A percentile compares a stretch with the other conserved stretches of the same genome.
Evolutionary conservation across 2,888 invertebrate species (phyloP).

Genomic region (Hypolimnas misippus): DNA sequence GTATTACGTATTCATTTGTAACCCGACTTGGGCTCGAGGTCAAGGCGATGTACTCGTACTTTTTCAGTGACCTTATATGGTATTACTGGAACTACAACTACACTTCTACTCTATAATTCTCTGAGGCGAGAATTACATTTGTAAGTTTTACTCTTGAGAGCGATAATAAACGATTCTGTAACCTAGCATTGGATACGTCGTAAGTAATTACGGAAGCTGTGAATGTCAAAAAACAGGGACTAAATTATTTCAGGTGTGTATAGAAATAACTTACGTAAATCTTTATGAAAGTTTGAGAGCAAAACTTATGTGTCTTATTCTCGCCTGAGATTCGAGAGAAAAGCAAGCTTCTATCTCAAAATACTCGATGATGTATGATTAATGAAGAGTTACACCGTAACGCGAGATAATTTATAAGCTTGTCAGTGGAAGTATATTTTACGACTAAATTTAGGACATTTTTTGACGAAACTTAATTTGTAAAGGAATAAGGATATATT

Average conservation of each 20-base stretch:
- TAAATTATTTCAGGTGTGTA: background rate
- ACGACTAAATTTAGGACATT: background rate
- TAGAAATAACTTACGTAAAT: too few relatives aligned
- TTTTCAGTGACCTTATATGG: slow-evolving; percentile 19
- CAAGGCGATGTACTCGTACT: slow-evolving; percentile 28
- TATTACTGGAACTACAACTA: background rate
- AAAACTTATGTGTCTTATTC: too few relatives aligned
- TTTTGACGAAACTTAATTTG: background rate
- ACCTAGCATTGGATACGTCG: too few relatives aligned
- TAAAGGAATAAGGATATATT: background rate
- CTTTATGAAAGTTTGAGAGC: too few relatives aligned
- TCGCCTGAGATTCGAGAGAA: too few relatives aligned
- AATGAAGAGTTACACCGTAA: slow-evolving; percentile 6
- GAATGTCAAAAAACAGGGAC: background rate
- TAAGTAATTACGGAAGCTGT: too few relatives aligned
- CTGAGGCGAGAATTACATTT: too few relatives aligned
- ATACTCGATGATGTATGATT: background rate
- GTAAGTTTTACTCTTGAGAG: too few relatives aligned
- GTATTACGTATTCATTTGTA: slow-evolving; percentile 28
- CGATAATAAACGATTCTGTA: too few relatives aligned
- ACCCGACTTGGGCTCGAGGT: slow-evolving; percentile 14
- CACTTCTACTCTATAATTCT: too few relatives aligned
- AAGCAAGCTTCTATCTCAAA: background rate
- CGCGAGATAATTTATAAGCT: background rate
- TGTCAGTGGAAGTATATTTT: background rate